phyloP scores from a whole-genome alignment of 2,113 vertebrate species.

The Australoheros scitulus region DNA sequence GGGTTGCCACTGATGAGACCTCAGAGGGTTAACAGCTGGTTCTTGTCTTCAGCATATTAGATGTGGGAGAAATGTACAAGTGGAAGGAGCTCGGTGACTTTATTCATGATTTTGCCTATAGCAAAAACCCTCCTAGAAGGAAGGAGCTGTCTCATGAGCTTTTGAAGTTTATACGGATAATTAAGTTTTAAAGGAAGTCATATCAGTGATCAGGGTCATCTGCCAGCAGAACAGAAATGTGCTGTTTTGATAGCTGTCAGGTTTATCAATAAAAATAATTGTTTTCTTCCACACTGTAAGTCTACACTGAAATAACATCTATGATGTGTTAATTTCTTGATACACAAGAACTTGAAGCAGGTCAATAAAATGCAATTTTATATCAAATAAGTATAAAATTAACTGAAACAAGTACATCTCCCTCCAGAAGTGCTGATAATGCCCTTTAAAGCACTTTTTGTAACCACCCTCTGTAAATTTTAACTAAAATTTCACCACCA shows the following conservation, averaged over 20 bases:
- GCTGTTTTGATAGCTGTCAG: not conserved
- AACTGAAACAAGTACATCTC: not conserved
- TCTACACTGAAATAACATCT: not conserved
- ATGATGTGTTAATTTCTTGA: not conserved
- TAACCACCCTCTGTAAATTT: not conserved
- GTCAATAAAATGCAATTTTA: not conserved
- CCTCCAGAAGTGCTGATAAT: not conserved
- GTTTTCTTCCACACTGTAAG: not conserved
- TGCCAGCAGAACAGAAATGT: not conserved
- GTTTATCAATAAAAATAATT: not conserved
- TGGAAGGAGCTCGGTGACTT: not conserved
- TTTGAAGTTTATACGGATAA: not conserved
- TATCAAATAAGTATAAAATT: not conserved
- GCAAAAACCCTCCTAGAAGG: not conserved
- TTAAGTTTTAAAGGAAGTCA: not conserved
- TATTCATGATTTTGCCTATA: not conserved
- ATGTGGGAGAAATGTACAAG: not conserved
- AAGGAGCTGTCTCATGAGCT: not conserved
- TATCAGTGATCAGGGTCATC: not conserved
- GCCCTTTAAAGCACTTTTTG: not conserved
- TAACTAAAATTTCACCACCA: not conserved
- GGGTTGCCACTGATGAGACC: not conserved
- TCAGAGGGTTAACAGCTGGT: not conserved
- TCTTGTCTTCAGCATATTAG: fast-evolving
- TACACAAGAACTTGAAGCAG: not conserved